Base-by-base conservation (phyloP, 2,888 invertebrate species). In the Aleiodes testaceus region DNA sequence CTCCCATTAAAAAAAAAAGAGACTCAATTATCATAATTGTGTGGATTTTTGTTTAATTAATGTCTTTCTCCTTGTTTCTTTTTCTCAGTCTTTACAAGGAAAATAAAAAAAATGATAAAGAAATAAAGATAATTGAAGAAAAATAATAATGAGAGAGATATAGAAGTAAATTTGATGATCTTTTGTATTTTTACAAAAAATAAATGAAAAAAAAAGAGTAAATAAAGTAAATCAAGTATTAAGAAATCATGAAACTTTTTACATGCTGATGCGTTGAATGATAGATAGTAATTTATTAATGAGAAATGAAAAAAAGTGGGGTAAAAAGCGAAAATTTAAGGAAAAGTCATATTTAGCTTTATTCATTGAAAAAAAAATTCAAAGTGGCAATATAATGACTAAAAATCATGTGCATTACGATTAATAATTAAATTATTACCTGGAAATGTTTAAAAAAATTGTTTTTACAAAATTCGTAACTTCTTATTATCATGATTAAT, bases 131-230 rank as follows among this genome's bases (percentile, higher is more conserved):
- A 26, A 26, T 5, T 5, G 36, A 36, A 36, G 36, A 36, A 36
- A n/a, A 36, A 36, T 36, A 9, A 36, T 36, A 59, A 59, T 59
- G 42, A 59, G 59, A 59, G 36, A 59, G 36, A 59, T 53, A 50
- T 30, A 53, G 42, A 20, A 36, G 44, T 66, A 14, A 53, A 53
- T 65, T 68, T 66, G 66, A 72, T 67, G 50, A 26, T 63, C 52
- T 68, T 74, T 70, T 69, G 69, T 69, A 72, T 71, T 72, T 72
- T 74, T 72, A 59, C 70, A 74, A 44, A 71, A 18, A 68, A 42
- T 16, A 42, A 36, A 36, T 9, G 42, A 59, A 36, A 36, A 14
- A 36, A 59, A 59, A 16, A 30, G 14, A 11, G n/a, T 30, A 22
- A 55, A 36, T 20, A 30, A 55, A 30, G 42, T 30, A 59, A 59